These are phyloP conservation scores for Mantis religiosa DNA, from an alignment of 2,888 invertebrate species.

Conservation along the genomic window DNA sequence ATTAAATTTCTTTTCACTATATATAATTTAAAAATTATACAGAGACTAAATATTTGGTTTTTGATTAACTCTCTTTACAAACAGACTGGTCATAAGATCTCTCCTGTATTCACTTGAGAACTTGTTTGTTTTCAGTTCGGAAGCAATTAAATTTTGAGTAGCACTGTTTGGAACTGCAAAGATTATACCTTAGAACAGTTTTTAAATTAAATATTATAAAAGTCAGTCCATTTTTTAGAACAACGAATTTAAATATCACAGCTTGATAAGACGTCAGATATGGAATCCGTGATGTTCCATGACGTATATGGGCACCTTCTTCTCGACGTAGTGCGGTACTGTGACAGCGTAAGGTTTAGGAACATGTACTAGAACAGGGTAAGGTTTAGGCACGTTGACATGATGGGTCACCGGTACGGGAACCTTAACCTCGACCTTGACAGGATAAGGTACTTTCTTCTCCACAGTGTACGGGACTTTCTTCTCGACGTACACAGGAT, in stretches of 20 bases:
- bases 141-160: too few species aligned
- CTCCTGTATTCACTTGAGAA: too few species aligned
- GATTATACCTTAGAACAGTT: too few species aligned
- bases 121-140: too few species aligned
- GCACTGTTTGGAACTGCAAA: too few species aligned
- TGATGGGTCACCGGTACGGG: slow-evolving; percentile 41
- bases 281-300: neutral
- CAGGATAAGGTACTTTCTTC: slow-evolving; percentile 42
- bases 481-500: slow-evolving; percentile 46
- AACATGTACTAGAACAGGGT: slow-evolving; percentile 28
- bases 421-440: slow-evolving; percentile 41
- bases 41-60: too few species aligned
- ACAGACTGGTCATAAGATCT: too few species aligned
- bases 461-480: slow-evolving; percentile 51
- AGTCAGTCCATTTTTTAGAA: too few species aligned
- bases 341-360: slow-evolving; percentile 11
- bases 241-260: neutral
- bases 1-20: too few species aligned
- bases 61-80: too few species aligned
- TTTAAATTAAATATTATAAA: too few species aligned
- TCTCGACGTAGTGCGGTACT: slow-evolving; percentile 34
- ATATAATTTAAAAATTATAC: too few species aligned
- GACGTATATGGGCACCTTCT: slow-evolving; percentile 36
- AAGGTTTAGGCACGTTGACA: slow-evolving; percentile 41
- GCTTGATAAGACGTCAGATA: neutral